phyloP scores from a whole-genome alignment of 2,113 vertebrate genomes.

The Echinops telfairi region DNA sequence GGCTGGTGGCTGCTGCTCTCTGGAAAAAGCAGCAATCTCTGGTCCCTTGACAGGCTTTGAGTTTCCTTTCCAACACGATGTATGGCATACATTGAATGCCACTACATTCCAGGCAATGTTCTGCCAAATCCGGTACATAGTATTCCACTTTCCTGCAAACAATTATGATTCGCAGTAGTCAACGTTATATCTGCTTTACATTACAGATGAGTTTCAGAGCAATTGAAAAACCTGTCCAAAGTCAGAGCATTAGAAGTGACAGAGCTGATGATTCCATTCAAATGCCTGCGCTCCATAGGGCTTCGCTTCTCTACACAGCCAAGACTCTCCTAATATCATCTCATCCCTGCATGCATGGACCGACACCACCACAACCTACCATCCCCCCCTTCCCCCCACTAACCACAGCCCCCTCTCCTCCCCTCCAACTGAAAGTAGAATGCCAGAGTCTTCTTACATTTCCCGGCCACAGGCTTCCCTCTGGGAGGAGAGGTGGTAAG shows the following conservation, averaged over 20 bases:
- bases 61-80: background rate
- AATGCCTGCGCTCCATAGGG: background rate
- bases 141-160: background rate
- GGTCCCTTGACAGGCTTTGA: too few relatives aligned
- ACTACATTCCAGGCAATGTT: background rate
- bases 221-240: background rate
- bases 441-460: background rate
- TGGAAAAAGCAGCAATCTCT: too few relatives aligned
- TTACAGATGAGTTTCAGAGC: slow-evolving; percentile 2
- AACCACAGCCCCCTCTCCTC: background rate
- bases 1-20: background rate
- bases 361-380: too few relatives aligned
- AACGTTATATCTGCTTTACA: background rate
- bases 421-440: background rate
- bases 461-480: background rate
- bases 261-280: background rate
- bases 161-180: background rate
- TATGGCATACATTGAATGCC: background rate
- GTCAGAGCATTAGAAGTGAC: background rate
- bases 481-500: background rate
- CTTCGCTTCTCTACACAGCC: background rate
- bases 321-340: background rate
- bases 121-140: background rate
- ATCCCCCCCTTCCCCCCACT: background rate
- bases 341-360: background rate